Base-by-base conservation (phyloP, 2,113 vertebrate genomes). In the Rhabdomys dilectus region DNA sequence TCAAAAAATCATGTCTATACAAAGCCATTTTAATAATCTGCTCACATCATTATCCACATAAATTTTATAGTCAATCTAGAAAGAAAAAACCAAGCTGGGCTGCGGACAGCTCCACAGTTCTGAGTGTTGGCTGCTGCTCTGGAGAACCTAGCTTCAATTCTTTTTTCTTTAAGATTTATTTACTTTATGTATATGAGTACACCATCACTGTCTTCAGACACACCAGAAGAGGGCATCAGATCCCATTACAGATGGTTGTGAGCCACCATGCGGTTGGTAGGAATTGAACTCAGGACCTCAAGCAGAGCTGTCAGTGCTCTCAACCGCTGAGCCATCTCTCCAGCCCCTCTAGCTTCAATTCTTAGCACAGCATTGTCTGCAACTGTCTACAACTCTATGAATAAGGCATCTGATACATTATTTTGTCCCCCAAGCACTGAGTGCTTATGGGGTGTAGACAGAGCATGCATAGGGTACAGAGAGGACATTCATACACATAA, bases 11-110 rank as follows among this genome's bases (percentile, higher is more conserved):
- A 93, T n/a, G 7, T 42, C 48, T 93, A 89, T 86, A 80, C 60
- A 96, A 95, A 75, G 10, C 91, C 26, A 92, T 89, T 92, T 97
- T 94, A 70, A 91, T 78, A 93, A 97, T 36, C 84, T 36, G 31
- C 17, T 68, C 62, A 48, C 9, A 87, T 48, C 42, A 9, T 68
- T 68, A 36, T 87, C 31, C 45, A 22, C 19, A 66, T 21, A 45
- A 51, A 26, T 68, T 42, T 64, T 64, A 31, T 21, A 68, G 8
- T 96, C 4, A 91, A 58, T 89, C 26, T 76, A 91, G 21, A 91
- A 90, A 81, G 17, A 42, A 17, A 42, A 31, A 16, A 8, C 5
- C 12, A 16, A 68, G 31, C 31, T 36, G 31, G 31, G 66, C 31
- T 68, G 66, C 66, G 36, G 48, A 53, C 4, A 7, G 29, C 1